Evolutionary conservation across 1,140 invertebrate species (phyloP).

Genomic region (Sipha flava): DNA sequence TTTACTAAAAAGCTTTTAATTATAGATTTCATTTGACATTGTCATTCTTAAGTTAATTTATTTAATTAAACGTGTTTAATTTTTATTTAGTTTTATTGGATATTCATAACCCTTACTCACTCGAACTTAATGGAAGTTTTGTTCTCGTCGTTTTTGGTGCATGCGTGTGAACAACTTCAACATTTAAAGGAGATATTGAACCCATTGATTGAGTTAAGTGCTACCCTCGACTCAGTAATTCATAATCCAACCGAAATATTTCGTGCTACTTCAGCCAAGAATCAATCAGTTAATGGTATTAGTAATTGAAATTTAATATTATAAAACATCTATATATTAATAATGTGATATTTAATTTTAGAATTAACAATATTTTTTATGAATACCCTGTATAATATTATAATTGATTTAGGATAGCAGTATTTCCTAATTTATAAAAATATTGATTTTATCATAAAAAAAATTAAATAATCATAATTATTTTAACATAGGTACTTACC

Average conservation of each 20-base stretch:
- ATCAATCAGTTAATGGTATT: not conserved
- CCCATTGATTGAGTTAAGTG: slow-evolving; percentile 71
- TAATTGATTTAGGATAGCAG: no score
- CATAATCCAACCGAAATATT: slow-evolving; percentile 71
- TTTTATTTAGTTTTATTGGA: slow-evolving; percentile 56
- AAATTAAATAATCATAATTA: no score
- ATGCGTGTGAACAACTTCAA: slow-evolving; percentile 71
- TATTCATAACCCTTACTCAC: slow-evolving; percentile 59
- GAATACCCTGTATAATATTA: no score
- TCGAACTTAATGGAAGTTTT: slow-evolving; percentile 64
- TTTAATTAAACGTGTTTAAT: not conserved
- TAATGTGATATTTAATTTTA: not conserved
- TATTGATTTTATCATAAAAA: no score
- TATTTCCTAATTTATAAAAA: no score
- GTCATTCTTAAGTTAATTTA: no score
- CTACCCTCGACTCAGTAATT: slow-evolving; percentile 65
- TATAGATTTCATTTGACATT: no score
- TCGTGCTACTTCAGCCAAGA: slow-evolving; percentile 49
- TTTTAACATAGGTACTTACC: no score
- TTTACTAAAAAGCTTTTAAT: no score
- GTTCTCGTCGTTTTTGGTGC: slow-evolving; percentile 74
- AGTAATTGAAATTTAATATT: not conserved
- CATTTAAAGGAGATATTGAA: slow-evolving; percentile 77
- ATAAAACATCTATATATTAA: not conserved
- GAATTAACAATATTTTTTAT: no score